These are phyloP conservation scores for Mormyrus iriodes DNA, from an alignment of 2,113 vertebrate genomes.

Conservation along the genomic window DNA sequence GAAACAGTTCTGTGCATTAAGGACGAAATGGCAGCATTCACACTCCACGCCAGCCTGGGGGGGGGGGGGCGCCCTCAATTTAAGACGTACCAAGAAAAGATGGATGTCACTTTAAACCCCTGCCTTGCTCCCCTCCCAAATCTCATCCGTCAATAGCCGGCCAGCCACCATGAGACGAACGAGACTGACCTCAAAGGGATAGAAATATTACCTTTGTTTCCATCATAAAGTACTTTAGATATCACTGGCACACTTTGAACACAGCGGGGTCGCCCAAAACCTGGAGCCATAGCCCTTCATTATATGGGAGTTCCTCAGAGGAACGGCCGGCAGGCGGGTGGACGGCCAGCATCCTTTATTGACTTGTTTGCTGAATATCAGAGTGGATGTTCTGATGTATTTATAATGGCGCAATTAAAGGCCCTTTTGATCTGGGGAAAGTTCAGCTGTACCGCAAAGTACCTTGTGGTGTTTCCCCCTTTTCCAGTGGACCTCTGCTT, in stretches of 20 bases:
- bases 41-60: background rate
- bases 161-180: conserved; percentile 28
- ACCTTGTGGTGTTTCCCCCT: conserved; percentile 42
- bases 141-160: background rate
- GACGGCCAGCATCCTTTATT: conserved; percentile 65
- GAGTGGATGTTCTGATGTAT: conserved; percentile 68
- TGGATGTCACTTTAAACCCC: conserved; percentile 22
- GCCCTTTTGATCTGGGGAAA: conserved; percentile 64
- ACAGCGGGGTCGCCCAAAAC: conserved; percentile 50
- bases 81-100: background rate
- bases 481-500: conserved; percentile 24
- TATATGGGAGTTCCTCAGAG: conserved; percentile 48
- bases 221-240: conserved; percentile 56
- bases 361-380: conserved; percentile 70
- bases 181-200: conserved; percentile 49
- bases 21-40: background rate
- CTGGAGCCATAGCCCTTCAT: conserved; percentile 54
- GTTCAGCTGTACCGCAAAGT: conserved; percentile 55
- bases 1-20: conserved; percentile 26
- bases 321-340: conserved; percentile 56
- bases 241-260: conserved; percentile 63
- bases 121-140: background rate
- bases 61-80: background rate
- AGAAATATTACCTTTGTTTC: conserved; percentile 61
- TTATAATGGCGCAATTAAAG: conserved; percentile 71